Evolutionary conservation across 2,113 vertebrate species (phyloP), one percentile per base, ranked within the genome.

Genomic region (Gymnogyps californianus): DNA sequence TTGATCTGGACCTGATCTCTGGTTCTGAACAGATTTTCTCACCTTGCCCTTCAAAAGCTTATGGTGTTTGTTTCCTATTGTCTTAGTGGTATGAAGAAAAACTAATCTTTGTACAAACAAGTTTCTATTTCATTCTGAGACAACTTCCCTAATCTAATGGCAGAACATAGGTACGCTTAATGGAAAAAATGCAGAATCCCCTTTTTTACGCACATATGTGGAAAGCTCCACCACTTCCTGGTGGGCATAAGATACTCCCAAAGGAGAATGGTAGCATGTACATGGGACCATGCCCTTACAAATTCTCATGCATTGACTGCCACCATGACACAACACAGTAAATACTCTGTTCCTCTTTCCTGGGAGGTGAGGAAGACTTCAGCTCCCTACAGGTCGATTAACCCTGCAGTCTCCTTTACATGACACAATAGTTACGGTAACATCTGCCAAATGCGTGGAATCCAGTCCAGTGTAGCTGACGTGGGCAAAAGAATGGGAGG

Each of bases 151-250:
- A 55, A 76, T 58, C 40, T 22, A 79, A 28, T 42, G n/a, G 6
- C 24, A 92, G 52, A 75, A 74, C 7, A 49, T 3, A 34, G 4
- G 11, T 8, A 54, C 1, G 2, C 18, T 34, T 59, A 55, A 55
- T 11, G 26, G 22, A 16, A 51, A 72, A 89, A 74, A 25, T 36
- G 6, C 28, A 71, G 17, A 82, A 54, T 59, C 4, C 3, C 13
- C 13, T 81, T 85, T 85, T 81, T 62, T 55, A 24, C 1, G 5
- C 2, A 8, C 1, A 0, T 32, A 17, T 20, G 16, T 36, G 22
- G 21, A 75, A 75, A 62, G 17, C 3, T 64, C 17, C 36, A 70
- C 24, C 7, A 7, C 19, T 79, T 94, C 46, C 26, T 64, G 7
- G 5, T 62, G 29, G 52, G 7, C 31, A 9, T 58, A 84, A 74